A percentile compares a stretch with the other conserved stretches of the same genome.
phyloP scores from a whole-genome alignment of 64 coral and sea anemone species.

The Stichodactyla helianthus region DNA sequence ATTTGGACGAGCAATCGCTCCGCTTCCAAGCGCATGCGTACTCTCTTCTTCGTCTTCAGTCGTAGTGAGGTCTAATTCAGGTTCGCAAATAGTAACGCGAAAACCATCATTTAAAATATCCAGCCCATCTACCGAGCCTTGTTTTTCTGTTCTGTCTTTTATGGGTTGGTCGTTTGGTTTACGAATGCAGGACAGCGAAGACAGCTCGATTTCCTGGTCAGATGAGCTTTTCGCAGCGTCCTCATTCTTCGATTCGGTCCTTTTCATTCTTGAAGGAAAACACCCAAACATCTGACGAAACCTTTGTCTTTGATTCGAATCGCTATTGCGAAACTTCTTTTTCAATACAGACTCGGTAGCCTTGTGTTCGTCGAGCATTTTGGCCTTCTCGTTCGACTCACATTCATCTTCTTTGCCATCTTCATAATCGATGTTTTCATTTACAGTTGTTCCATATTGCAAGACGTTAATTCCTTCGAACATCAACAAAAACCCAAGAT shows the following conservation, averaged over 20 bases:
- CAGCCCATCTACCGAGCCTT: neutral
- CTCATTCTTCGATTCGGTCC: neutral
- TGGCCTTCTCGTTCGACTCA: neutral
- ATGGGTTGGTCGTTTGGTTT: neutral
- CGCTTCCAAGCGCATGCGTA: neutral
- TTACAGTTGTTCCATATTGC: neutral
- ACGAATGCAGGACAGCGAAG: neutral
- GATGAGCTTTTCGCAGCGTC: neutral
- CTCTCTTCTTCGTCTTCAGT: constrained; percentile 17
- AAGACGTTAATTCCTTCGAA: constrained; percentile 13
- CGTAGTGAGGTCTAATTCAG: constrained; percentile 12
- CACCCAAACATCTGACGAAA: neutral
- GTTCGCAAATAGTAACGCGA: neutral
- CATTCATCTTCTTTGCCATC: neutral
- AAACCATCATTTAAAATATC: constrained; percentile 9
- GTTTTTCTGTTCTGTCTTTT: neutral
- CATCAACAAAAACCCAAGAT: neutral
- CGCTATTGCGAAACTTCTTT: neutral
- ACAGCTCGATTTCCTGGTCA: neutral
- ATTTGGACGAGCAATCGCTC: neutral
- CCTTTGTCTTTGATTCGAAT: neutral
- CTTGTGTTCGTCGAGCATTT: neutral
- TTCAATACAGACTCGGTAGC: neutral
- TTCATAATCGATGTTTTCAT: neutral
- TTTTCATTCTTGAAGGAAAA: neutral